A percentile compares a stretch with the other conserved stretches of the same genome.
phyloP scores from a whole-genome alignment of 2,113 vertebrate genomes.

The Hylia prasina region DNA sequence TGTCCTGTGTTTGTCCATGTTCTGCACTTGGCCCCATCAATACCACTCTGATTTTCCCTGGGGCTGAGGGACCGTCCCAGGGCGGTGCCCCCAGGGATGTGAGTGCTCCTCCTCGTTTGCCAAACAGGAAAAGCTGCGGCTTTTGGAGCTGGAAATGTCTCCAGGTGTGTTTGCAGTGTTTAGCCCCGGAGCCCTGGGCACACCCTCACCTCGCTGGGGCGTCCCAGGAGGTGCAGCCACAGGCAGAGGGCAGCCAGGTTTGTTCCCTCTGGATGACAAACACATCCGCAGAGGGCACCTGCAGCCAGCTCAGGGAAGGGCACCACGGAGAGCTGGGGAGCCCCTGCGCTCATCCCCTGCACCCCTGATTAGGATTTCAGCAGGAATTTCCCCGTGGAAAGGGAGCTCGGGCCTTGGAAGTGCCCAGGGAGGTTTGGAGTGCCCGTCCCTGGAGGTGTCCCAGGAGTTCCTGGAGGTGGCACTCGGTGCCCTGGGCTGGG shows the following conservation, averaged over 20 bases:
- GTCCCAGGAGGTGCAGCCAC: neutral
- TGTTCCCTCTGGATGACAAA: neutral
- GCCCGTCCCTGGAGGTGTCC: neutral
- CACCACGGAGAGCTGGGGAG: rapidly evolving
- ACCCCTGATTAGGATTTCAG: neutral
- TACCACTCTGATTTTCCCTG: rapidly evolving
- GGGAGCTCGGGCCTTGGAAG: rapidly evolving
- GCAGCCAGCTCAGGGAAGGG: neutral
- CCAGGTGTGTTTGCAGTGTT: neutral
- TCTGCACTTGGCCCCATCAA: rapidly evolving
- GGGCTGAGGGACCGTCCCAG: neutral
- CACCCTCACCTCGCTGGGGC: neutral
- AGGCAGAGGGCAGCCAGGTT: neutral
- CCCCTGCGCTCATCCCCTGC: neutral
- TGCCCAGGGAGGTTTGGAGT: neutral
- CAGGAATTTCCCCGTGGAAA: neutral
- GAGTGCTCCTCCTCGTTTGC: neutral
- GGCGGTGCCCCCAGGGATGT: neutral
- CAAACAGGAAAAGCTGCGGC: neutral
- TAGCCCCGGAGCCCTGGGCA: neutral
- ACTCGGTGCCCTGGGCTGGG: neutral
- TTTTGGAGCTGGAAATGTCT: neutral
- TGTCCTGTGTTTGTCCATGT: rapidly evolving
- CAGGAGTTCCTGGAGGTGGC: neutral
- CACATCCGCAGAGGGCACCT: neutral